Evolutionary conservation across 2,888 invertebrate species (phyloP).

Genomic region (Galerucella pusilla): DNA sequence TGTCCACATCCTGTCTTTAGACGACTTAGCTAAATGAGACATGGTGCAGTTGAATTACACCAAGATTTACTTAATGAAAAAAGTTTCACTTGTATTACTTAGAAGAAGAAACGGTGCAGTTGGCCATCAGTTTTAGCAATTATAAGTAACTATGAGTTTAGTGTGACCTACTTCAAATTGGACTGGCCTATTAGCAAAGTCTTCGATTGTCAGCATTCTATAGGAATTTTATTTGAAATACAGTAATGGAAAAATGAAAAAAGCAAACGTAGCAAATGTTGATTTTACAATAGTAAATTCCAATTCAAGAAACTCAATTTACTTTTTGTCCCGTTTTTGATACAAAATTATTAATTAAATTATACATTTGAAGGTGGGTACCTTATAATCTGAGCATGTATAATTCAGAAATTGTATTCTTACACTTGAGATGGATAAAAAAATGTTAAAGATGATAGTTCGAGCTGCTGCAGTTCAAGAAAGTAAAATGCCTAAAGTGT

Average conservation of each 20-base stretch:
- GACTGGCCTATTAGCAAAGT: conserved; percentile 8
- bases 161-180: too few relatives aligned
- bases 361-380: neutral
- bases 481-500: neutral
- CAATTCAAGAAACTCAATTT: neutral
- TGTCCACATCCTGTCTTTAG: too few relatives aligned
- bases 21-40: too few relatives aligned
- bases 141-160: too few relatives aligned
- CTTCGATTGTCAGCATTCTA: conserved; percentile 10
- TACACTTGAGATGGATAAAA: neutral
- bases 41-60: too few relatives aligned
- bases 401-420: neutral
- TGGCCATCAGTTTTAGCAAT: too few relatives aligned
- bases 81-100: too few relatives aligned
- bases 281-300: neutral
- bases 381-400: too few relatives aligned
- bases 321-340: neutral
- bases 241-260: conserved; percentile 12
- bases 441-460: neutral
- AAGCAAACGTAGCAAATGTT: conserved; percentile 11
- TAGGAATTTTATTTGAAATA: conserved; percentile 12
- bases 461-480: too few relatives aligned
- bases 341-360: neutral
- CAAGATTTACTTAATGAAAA: too few relatives aligned
- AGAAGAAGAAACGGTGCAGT: too few relatives aligned